phyloP scores from a whole-genome alignment of 2,113 vertebrate genomes.

The Tychaedon coryphoeus region DNA sequence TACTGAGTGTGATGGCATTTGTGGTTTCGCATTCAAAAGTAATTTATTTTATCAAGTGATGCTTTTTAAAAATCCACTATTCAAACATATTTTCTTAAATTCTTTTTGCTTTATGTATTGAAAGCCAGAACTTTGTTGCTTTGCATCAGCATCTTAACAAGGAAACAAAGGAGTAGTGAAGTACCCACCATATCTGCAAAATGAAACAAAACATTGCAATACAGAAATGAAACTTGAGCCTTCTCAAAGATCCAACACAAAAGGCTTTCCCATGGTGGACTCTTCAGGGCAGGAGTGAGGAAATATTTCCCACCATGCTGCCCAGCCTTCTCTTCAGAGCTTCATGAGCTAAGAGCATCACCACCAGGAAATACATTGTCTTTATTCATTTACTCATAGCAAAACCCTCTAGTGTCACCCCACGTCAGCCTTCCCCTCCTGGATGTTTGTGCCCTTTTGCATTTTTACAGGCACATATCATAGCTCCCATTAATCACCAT shows the following conservation, averaged over 20 bases:
- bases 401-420: not conserved
- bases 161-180: not conserved
- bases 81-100: not conserved
- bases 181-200: not conserved
- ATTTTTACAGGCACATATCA: conserved; percentile 39
- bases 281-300: not conserved
- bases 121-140: not conserved
- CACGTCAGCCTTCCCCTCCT: not conserved
- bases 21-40: not conserved
- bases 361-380: not conserved
- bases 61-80: not conserved
- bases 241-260: not conserved
- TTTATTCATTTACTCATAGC: not conserved
- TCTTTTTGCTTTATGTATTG: not conserved
- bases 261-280: not conserved
- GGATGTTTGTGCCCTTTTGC: not conserved
- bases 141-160: not conserved
- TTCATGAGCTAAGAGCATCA: not conserved
- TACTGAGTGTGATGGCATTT: not conserved
- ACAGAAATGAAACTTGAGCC: not conserved
- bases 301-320: not conserved
- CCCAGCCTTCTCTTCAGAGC: not conserved
- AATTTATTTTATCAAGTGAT: not conserved
- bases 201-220: not conserved
- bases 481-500: conserved; percentile 26